phyloP scores from a whole-genome alignment of 2,797 vertebrate species.

The Tiaroga cobitis region DNA sequence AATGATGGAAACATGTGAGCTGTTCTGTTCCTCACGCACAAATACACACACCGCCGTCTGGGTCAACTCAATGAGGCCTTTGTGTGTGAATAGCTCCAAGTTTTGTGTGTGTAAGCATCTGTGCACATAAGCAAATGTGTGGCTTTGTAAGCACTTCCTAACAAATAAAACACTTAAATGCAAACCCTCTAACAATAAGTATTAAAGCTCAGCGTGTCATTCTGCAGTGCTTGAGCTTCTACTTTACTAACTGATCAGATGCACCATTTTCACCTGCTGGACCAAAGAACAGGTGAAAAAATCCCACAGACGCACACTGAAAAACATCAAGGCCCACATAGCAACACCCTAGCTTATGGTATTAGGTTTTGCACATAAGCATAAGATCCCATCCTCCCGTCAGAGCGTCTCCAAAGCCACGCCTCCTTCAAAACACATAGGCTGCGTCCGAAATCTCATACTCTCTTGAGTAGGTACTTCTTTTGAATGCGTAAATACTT shows the following conservation, averaged over 20 bases:
- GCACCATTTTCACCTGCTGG: background rate
- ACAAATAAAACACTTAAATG: slow-evolving; percentile 8
- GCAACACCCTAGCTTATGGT: background rate
- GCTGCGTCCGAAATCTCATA: no score
- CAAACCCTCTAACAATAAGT: background rate
- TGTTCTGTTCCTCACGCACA: slow-evolving; percentile 53
- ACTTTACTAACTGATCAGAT: background rate
- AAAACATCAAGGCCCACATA: background rate
- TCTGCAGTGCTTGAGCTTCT: background rate
- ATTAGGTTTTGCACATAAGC: background rate
- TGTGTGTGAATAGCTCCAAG: slow-evolving; percentile 57
- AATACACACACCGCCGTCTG: slow-evolving; percentile 56
- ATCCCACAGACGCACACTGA: background rate
- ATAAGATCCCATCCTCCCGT: no score
- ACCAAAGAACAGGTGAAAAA: background rate
- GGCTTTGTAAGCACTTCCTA: slow-evolving; percentile 18
- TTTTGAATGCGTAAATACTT: no score
- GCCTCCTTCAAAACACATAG: no score
- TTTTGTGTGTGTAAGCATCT: slow-evolving; percentile 19
- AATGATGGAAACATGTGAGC: slow-evolving; percentile 59
- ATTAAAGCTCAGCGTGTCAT: background rate
- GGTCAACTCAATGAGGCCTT: slow-evolving; percentile 63
- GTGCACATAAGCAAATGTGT: slow-evolving; percentile 22
- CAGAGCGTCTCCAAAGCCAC: no score
- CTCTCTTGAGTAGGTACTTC: no score